Conservation (phyloP, 2,888 invertebrate genomes). For the Epistrophe eligans region DNA sequence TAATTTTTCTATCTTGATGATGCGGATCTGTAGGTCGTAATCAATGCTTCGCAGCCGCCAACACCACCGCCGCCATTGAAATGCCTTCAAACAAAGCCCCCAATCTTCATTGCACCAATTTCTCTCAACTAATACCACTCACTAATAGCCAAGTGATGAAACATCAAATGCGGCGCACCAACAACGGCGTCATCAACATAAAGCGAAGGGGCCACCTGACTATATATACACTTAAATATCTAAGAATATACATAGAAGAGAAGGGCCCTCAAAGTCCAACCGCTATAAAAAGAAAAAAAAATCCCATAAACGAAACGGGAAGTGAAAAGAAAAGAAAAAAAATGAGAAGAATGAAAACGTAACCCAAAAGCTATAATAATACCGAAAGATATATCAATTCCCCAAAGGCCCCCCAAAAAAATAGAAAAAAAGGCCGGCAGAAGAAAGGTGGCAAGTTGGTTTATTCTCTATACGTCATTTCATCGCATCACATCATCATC, state of each 20-base stretch:
- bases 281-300: constrained; percentile 68
- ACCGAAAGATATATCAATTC: constrained; percentile 62
- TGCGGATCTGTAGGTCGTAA: neutral
- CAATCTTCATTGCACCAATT: constrained; percentile 63
- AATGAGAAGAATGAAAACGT: constrained; percentile 32
- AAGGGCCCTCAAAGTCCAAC: constrained; percentile 36
- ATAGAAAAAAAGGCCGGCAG: constrained; percentile 16
- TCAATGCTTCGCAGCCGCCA: neutral
- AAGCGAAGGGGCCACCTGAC: constrained; percentile 57
- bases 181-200: constrained; percentile 48
- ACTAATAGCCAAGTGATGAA: constrained; percentile 74
- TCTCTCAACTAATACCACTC: constrained; percentile 46
- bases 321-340: constrained; percentile 25
- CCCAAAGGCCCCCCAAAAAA: constrained; percentile 49
- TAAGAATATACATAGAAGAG: neutral
- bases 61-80: neutral
- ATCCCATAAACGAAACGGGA: constrained; percentile 69
- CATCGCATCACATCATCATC: neutral
- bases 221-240: neutral
- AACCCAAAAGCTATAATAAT: constrained; percentile 35
- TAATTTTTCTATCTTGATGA: neutral
- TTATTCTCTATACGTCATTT: constrained; percentile 51
- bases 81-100: constrained; percentile 17
- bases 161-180: constrained; percentile 70
- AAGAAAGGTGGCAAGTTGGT: constrained; percentile 24